Evolutionary conservation across 2,113 vertebrate genomes (phyloP), one percentile per base, ranked within the genome.

Genomic region (Mohoua ochrocephala): DNA sequence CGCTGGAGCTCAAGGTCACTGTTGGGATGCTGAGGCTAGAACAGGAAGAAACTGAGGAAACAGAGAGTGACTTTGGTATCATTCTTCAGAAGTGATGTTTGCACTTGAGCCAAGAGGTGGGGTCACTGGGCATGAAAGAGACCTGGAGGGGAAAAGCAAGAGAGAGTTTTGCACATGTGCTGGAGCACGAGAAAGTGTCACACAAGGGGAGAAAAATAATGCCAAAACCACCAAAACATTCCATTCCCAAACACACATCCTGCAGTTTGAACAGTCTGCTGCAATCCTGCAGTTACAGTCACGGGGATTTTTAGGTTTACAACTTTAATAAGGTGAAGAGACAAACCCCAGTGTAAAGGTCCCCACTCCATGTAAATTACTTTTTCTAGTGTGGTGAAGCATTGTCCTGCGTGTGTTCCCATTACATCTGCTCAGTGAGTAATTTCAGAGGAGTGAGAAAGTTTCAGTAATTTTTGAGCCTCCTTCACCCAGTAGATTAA

Each of bases 381-480:
- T 65, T 89, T 80, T 88, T 69, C 63, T 69, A 70, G 52, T 6
- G 49, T 56, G 53, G 39, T 33, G 74, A 78, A 63, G 57, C 67
- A 28, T 37, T 90, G 59, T 60, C 78, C 75, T 85, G 52, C 2
- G 1, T 63, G 42, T 80, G 33, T 82, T 89, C 71, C 78, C 81
- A 63, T 86, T 84, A 21, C 41, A 54, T 47, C 61, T 78, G 41
- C 63, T 92, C 77, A 74, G 33, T 4, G 6, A 89, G 50, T 86
- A 63, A 69, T 77, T 95, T 85, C 63, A 59, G 61, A 93, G 84
- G 63, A 92, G 28, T 7, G 56, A 87, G 56, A 37, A 84, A 75
- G 26, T 91, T 92, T 85, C 79, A 63, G 75, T 70, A 73, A 93
- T 83, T 90, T 89, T 65, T 87, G 71, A 93, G 63, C 71, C 76